These are phyloP conservation scores for Bovichtus diacanthus DNA, from an alignment of 2,797 vertebrate genomes.

Conservation along the genomic window DNA sequence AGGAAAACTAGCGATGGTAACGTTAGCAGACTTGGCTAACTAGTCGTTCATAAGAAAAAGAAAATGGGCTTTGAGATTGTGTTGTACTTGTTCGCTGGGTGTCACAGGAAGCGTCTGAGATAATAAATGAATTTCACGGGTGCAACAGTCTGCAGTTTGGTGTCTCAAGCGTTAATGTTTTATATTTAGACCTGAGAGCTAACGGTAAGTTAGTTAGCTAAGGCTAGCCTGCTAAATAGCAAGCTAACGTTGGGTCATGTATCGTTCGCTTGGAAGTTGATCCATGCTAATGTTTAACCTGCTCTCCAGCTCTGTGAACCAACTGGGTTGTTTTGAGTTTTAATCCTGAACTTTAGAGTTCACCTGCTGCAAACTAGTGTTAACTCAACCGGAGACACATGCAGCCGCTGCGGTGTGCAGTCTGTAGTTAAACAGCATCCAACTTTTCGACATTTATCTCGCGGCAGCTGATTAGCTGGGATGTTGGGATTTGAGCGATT, in stretches of 20 bases:
- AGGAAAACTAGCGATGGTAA: slow-evolving; percentile 61
- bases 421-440: slow-evolving; percentile 36
- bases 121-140: slow-evolving; percentile 7
- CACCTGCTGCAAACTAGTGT: slow-evolving; percentile 43
- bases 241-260: slow-evolving; percentile 59
- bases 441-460: slow-evolving; percentile 56
- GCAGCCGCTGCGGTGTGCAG: slow-evolving; percentile 30
- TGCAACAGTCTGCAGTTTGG: slow-evolving; percentile 54
- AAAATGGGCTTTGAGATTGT: neutral
- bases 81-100: neutral
- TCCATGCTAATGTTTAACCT: slow-evolving; percentile 61
- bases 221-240: slow-evolving; percentile 70
- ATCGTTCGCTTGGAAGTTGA: slow-evolving; percentile 68
- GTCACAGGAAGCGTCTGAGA: neutral
- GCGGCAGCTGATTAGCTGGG: slow-evolving; percentile 37
- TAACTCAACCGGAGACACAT: slow-evolving; percentile 53
- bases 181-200: slow-evolving; percentile 51
- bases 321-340: slow-evolving; percentile 7
- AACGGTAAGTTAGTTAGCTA: slow-evolving; percentile 71
- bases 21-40: slow-evolving; percentile 69
- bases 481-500: slow-evolving; percentile 60
- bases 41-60: slow-evolving; percentile 37
- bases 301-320: slow-evolving; percentile 19
- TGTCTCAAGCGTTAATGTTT: slow-evolving; percentile 29
- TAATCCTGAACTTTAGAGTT: slow-evolving; percentile 42